Base-by-base conservation (phyloP, 2,113 vertebrate genomes). In the Indri indri region DNA sequence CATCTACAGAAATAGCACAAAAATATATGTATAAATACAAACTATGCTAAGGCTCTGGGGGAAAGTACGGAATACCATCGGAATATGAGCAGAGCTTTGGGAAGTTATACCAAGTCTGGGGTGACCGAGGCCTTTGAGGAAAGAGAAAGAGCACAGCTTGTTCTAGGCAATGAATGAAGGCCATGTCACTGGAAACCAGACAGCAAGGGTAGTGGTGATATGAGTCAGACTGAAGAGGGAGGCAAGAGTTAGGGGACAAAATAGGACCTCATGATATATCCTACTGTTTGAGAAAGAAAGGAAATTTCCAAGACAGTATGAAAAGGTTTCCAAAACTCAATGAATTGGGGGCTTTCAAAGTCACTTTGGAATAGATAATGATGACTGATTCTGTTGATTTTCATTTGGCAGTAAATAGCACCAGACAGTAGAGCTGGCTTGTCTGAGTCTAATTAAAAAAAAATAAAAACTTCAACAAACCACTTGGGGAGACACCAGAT, bases 321-420 rank as follows among this genome's bases (percentile, higher is more conserved):
- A 88, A 84, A 88, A 90, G 65, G 5, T 10, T 47, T 88, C 82
- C 30, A 27, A 79, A 95, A 96, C 23, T 37, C 37, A 85, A 18
- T n/a, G 54, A 95, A 59, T 50, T 80, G 47, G 18, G 20, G 16
- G 8, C 80, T 68, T 71, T 73, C 65, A 95, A 91, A 81, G 82
- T 88, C 95, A 94, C 37, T 92, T 95, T 92, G 68, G 30, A 92
- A 90, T 7, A 85, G 81, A 81, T 92, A 73, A 95, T 94, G 54
- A 91, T 95, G 73, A 54, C 45, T 66, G 65, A 77, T n/a, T 86
- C 17, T 91, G 90, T 91, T 93, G 96, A 97, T 96, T 97, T 97
- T 88, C 54, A 74, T 73, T 79, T 93, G 83, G 57, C 52, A 79
- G 42, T 68, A 95, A 97, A 95, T 34, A 96, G 32, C 50, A 14